phyloP scores from a whole-genome alignment of 2,113 vertebrate genomes.

The Mesocricetus auratus region DNA sequence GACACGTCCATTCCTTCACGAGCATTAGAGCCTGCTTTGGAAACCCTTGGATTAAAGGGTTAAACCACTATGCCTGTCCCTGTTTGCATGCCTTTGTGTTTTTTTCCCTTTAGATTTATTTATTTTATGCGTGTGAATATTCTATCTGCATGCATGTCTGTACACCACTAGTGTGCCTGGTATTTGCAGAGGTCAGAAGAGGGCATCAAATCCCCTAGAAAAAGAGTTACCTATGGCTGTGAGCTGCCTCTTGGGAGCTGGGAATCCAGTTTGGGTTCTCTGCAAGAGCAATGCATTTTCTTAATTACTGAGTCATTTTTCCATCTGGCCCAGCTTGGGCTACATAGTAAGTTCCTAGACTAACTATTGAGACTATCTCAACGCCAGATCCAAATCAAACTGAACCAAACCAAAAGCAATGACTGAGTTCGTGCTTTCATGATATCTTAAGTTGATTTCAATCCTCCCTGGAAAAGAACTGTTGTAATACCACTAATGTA shows the following conservation, averaged over 20 bases:
- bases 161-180: background rate
- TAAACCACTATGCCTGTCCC: background rate
- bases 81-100: background rate
- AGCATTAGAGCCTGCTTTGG: background rate
- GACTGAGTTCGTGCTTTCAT: background rate
- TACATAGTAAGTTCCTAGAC: background rate
- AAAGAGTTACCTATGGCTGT: background rate
- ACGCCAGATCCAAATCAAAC: background rate
- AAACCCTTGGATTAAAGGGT: background rate
- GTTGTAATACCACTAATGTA: background rate
- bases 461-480: background rate
- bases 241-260: background rate
- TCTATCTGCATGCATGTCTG: background rate
- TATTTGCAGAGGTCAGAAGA: background rate
- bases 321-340: background rate
- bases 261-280: background rate
- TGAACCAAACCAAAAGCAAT: background rate
- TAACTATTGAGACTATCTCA: background rate
- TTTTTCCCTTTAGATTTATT: background rate
- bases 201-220: background rate
- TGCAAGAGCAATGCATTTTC: background rate
- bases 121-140: background rate
- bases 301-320: background rate
- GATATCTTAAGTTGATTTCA: background rate
- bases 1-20: too few relatives aligned